Evolutionary conservation across 2,888 invertebrate genomes (phyloP).

Genomic region (Leptopilina myrica): DNA sequence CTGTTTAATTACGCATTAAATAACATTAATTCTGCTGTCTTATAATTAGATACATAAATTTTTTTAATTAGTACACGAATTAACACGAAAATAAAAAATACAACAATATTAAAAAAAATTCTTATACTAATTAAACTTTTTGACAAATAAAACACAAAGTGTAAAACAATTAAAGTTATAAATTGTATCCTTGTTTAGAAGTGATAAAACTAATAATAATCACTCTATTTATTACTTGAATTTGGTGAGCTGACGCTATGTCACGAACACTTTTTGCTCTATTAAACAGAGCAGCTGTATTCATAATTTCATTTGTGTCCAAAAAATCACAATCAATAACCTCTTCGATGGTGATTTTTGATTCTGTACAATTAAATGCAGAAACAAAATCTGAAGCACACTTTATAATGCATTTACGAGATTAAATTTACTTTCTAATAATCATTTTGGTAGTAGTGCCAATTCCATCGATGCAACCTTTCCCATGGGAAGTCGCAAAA

Average conservation of each 20-base stretch:
- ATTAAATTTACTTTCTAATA: not conserved
- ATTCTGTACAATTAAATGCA: not conserved
- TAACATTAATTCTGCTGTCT: no score
- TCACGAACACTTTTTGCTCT: constrained; percentile 18
- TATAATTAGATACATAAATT: no score
- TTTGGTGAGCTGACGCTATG: constrained; percentile 24
- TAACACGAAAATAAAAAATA: no score
- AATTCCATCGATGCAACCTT: constrained; percentile 37
- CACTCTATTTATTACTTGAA: not conserved
- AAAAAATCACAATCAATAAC: not conserved
- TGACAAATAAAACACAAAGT: no score
- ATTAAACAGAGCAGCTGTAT: not conserved
- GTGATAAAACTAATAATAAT: not conserved
- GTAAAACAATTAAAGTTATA: no score
- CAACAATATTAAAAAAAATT: no score
- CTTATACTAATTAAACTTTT: no score
- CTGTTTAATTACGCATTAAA: no score
- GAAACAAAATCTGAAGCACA: not conserved
- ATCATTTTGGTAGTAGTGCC: constrained; percentile 29
- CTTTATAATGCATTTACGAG: not conserved
- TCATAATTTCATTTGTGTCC: constrained; percentile 3
- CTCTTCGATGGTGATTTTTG: not conserved
- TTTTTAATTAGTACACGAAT: no score
- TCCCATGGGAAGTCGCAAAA: constrained; percentile 39
- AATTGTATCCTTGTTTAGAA: no score